Evolutionary conservation across 92 coral and sea anemone species (phyloP).

Genomic region (Umimayanthus chanpuru): DNA sequence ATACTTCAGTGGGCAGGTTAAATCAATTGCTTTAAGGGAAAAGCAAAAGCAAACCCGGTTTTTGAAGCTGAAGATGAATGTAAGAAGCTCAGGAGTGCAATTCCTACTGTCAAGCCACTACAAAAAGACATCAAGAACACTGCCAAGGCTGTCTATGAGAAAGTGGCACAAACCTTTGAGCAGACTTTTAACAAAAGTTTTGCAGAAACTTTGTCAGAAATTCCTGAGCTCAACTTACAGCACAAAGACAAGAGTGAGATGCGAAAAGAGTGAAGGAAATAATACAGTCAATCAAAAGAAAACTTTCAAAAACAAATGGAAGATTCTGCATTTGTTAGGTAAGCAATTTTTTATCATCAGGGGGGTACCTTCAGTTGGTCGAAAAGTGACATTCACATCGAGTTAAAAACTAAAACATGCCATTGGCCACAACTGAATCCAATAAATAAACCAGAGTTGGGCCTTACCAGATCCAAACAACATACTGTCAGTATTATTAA

Average conservation of each 20-base stretch:
- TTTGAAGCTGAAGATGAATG: constrained; percentile 40
- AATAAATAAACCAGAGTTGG: neutral
- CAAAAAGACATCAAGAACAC: constrained; percentile 50
- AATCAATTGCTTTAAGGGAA: constrained; percentile 49
- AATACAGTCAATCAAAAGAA: constrained; percentile 45
- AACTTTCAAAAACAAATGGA: constrained; percentile 57
- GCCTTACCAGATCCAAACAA: too few species aligned
- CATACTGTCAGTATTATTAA: too few species aligned
- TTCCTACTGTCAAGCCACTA: constrained; percentile 23
- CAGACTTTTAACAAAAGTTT: constrained; percentile 38
- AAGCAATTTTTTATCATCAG: neutral
- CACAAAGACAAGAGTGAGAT: constrained; percentile 41
- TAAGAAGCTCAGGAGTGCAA: constrained; percentile 9
- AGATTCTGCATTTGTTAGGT: constrained; percentile 66
- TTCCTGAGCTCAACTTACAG: constrained; percentile 49
- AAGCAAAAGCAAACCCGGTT: constrained; percentile 51
- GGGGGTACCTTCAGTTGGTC: neutral
- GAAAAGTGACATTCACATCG: neutral
- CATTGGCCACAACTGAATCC: neutral
- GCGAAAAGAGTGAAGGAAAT: constrained; percentile 46
- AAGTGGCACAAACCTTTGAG: constrained; percentile 44
- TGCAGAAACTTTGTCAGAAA: constrained; percentile 53
- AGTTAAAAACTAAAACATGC: neutral
- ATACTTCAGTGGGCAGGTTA: constrained; percentile 42
- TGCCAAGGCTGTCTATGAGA: constrained; percentile 55